Evolutionary conservation across 2,888 invertebrate species (phyloP).

Genomic region (Coleophora deauratella): DNA sequence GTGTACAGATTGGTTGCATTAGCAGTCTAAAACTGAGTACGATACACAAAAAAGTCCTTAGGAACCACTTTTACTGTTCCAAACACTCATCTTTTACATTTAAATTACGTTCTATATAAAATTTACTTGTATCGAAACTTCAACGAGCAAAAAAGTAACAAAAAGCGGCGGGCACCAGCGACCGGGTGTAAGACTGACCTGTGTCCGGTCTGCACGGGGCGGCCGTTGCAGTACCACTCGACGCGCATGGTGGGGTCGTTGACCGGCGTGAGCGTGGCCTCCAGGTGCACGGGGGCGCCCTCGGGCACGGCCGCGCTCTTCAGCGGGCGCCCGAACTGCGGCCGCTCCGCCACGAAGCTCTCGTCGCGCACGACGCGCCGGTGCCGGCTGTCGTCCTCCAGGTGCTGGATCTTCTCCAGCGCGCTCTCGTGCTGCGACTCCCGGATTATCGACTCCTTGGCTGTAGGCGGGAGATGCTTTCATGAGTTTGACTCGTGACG

Average conservation of each 20-base stretch:
- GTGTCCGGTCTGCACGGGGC: constrained; percentile 93
- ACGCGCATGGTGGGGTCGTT: constrained; percentile 99
- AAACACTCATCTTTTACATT: too few species aligned
- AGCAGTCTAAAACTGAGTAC: too few species aligned
- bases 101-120: too few species aligned
- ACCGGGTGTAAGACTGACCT: constrained; percentile 21
- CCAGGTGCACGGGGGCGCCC: constrained; percentile 91
- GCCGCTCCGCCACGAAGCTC: constrained; percentile 85
- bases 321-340: constrained; percentile 90
- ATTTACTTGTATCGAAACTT: too few species aligned
- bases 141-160: too few species aligned
- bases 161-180: too few species aligned
- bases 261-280: constrained; percentile 95
- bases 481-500: too few species aligned
- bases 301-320: constrained; percentile 90
- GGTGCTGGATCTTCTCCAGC: constrained; percentile 90
- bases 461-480: constrained; percentile 57
- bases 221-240: constrained; percentile 98
- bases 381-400: constrained; percentile 89
- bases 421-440: constrained; percentile 96
- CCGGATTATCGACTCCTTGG: constrained; percentile 87
- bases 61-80: too few species aligned
- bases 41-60: too few species aligned
- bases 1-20: too few species aligned
- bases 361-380: constrained; percentile 83